Conservation (phyloP, 2,113 vertebrate genomes). For the Chamaea fasciata region DNA sequence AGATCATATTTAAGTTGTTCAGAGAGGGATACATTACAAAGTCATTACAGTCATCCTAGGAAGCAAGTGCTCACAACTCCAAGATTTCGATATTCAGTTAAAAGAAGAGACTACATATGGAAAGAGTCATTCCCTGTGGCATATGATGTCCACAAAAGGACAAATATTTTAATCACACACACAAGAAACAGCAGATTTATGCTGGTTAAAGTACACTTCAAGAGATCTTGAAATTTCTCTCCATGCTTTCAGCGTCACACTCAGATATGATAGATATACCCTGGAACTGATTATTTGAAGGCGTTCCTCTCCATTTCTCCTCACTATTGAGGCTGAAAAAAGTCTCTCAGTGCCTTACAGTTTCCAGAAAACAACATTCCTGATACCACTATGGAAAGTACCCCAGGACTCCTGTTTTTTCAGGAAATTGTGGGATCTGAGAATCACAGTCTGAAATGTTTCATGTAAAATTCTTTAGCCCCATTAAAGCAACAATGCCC, state of each 20-base stretch:
- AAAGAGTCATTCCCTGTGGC: background rate
- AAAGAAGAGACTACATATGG: background rate
- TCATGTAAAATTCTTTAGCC: background rate
- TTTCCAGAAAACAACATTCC: background rate
- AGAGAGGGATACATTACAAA: background rate
- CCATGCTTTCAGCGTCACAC: fast-evolving
- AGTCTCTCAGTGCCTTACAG: background rate
- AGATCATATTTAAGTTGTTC: background rate
- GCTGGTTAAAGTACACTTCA: background rate
- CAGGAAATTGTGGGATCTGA: background rate
- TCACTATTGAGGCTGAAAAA: background rate
- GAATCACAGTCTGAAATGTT: background rate
- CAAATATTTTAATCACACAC: background rate
- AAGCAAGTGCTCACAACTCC: background rate
- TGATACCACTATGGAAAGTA: background rate
- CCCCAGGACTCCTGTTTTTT: background rate
- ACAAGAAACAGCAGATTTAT: background rate
- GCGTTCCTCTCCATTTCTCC: background rate
- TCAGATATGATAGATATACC: background rate
- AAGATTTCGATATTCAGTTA: background rate
- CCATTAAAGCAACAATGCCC: background rate
- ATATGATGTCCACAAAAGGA: background rate
- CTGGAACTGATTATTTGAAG: background rate
- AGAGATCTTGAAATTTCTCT: background rate
- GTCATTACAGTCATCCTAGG: background rate